Conservation (phyloP, 2,113 vertebrate genomes). For the Turnix velox region DNA sequence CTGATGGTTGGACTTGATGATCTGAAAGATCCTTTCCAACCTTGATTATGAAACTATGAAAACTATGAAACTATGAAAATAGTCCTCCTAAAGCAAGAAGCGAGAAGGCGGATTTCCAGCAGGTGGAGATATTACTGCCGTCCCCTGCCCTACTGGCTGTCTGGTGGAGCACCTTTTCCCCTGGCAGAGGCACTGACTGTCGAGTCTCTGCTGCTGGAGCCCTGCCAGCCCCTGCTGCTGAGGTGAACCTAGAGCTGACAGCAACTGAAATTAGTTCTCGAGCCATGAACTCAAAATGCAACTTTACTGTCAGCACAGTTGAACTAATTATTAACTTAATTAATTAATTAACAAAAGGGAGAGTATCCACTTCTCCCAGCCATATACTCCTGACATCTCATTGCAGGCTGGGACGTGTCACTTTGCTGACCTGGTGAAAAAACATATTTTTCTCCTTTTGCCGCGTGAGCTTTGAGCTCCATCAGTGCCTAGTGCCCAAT, state of each 20-base stretch:
- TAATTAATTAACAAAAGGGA: not conserved
- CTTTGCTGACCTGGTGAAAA: not conserved
- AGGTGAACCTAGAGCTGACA: not conserved
- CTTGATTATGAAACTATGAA: no score
- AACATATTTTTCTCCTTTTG: not conserved
- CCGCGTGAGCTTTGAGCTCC: not conserved
- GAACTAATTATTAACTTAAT: not conserved
- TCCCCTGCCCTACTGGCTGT: not conserved
- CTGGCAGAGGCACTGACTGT: not conserved
- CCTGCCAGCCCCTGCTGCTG: not conserved
- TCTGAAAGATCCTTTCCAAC: no score
- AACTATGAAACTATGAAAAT: no score
- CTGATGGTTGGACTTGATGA: no score
- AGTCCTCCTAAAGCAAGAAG: not conserved
- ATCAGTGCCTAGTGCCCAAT: not conserved
- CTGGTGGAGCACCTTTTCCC: not conserved
- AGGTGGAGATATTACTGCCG: not conserved
- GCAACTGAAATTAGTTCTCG: not conserved
- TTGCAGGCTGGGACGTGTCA: rapidly evolving
- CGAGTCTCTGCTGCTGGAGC: not conserved
- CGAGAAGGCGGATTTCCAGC: not conserved
- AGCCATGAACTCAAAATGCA: not conserved
- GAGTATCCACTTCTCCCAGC: not conserved
- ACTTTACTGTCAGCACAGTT: not conserved
- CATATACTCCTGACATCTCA: not conserved